These are phyloP conservation scores for Phylloscopus trochiloides DNA, from an alignment of 2,113 vertebrate genomes.

Conservation along the genomic window DNA sequence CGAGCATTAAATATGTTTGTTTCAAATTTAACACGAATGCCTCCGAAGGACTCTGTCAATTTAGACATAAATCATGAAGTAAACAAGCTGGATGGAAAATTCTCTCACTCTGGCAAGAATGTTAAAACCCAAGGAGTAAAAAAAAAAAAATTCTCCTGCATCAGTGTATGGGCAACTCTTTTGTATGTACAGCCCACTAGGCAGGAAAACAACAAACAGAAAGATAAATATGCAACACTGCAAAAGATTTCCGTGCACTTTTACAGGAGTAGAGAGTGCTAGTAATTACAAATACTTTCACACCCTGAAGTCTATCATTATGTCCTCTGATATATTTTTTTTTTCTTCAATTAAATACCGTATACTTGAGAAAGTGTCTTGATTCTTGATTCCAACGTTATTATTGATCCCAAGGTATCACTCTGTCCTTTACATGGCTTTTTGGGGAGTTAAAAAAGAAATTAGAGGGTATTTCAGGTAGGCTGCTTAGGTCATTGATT, in stretches of 20 bases:
- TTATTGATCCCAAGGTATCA: neutral
- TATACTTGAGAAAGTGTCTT: neutral
- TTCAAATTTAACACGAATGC: constrained; percentile 61
- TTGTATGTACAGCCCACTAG: neutral
- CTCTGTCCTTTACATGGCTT: neutral
- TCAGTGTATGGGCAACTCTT: neutral
- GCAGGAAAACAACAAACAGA: neutral
- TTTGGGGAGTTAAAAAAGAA: neutral
- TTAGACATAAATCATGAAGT: constrained; percentile 53
- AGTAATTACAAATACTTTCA: neutral
- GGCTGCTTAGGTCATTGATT: neutral
- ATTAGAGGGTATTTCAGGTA: neutral
- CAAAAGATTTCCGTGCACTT: neutral
- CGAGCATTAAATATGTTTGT: constrained; percentile 62
- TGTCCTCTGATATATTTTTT: neutral
- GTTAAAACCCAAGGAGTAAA: neutral
- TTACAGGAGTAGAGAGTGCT: neutral
- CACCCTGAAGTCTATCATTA: neutral
- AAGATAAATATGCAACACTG: neutral
- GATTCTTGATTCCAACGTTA: neutral
- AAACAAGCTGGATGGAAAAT: constrained; percentile 46
- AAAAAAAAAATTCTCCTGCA: neutral
- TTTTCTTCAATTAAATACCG: neutral
- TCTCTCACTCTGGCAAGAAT: neutral
- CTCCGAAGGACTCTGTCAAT: constrained; percentile 50